Evolutionary conservation across 2,888 invertebrate genomes (phyloP), one percentile per base, ranked within the genome.

Genomic region (Rhimphoctona megacephalus): DNA sequence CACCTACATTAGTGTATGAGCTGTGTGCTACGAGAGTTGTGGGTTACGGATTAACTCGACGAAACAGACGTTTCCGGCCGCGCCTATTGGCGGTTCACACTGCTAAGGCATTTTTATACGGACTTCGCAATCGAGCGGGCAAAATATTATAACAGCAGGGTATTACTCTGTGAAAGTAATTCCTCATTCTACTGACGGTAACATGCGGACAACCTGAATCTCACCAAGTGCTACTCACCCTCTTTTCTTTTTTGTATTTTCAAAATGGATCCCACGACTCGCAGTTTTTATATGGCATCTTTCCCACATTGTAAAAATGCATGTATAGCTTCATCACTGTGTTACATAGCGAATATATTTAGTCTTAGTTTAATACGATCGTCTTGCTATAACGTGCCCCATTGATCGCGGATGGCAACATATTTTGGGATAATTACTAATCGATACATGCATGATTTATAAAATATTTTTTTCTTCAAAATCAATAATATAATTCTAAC

Each of bases 41-140:
- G 61, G 70, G 83, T 83, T 83, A 73, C 83, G 64, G 90, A 92
- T 92, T 92, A 92, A 90, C 90, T 90, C 86, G 87, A 87, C 88
- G 89, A 92, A 92, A 92, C 91, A 91, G 92, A 92, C 92, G 89
- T 92, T 92, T 92, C 92, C 92, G 91, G 92, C 92, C 92, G 92
- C 92, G 89, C 92, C 92, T 91, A 90, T 90, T 90, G 85, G 88
- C 88, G 80, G 73, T 72, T 74, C 57, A 64, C 79, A 73, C 69
- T 49, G 88, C 87, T 80, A 83, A 83, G 76, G 74, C 83, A 74
- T 85, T 85, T n/a, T 87, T 86, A 87, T 88, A 83, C 80, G 85
- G 61, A 72, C 87, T 61, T 78, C 22, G 36, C 72, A 43, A 73
- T 83, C 78, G 66, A 69, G 43, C 64, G n/a, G 73, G 57, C 57